phyloP scores from a whole-genome alignment of 2,888 invertebrate genomes.

The Meiosimyza platycephala region DNA sequence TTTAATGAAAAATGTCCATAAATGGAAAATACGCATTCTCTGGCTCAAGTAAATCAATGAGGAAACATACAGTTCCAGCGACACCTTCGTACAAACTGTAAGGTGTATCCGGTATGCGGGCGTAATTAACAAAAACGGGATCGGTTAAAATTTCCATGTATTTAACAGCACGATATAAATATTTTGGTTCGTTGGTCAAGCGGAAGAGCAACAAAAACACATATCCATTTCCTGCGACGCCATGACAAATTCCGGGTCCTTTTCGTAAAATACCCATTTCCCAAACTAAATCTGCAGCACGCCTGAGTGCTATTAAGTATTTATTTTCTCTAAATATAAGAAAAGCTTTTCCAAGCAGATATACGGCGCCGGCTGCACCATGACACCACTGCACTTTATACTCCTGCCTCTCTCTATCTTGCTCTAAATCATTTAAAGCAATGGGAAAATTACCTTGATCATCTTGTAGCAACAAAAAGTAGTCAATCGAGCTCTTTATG shows the following conservation, averaged over 20 bases:
- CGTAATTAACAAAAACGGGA: conserved; percentile 74
- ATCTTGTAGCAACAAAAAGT: conserved; percentile 71
- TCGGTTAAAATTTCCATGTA: conserved; percentile 82
- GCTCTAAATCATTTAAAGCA: conserved; percentile 73
- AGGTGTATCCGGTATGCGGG: conserved; percentile 83
- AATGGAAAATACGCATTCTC: conserved; percentile 85
- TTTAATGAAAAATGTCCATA: conserved; percentile 73
- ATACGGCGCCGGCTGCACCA: conserved; percentile 85
- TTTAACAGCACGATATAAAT: conserved; percentile 78
- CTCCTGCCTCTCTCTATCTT: conserved; percentile 69
- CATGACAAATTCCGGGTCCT: conserved; percentile 92
- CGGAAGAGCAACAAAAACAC: conserved; percentile 81
- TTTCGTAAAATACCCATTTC: conserved; percentile 83
- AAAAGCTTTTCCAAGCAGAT: conserved; percentile 84
- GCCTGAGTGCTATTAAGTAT: conserved; percentile 76
- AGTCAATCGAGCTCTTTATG: conserved; percentile 77
- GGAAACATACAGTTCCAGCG: conserved; percentile 86
- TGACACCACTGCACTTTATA: conserved; percentile 92
- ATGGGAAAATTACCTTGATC: conserved; percentile 81
- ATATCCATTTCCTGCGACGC: conserved; percentile 86
- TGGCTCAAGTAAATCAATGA: conserved; percentile 81
- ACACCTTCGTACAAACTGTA: conserved; percentile 86
- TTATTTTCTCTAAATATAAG: conserved; percentile 78
- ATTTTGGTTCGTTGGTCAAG: conserved; percentile 77
- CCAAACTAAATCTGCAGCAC: conserved; percentile 84